These are phyloP conservation scores for Wiebesia pumilae DNA, from an alignment of 1,140 invertebrate genomes.

Conservation along the genomic window DNA sequence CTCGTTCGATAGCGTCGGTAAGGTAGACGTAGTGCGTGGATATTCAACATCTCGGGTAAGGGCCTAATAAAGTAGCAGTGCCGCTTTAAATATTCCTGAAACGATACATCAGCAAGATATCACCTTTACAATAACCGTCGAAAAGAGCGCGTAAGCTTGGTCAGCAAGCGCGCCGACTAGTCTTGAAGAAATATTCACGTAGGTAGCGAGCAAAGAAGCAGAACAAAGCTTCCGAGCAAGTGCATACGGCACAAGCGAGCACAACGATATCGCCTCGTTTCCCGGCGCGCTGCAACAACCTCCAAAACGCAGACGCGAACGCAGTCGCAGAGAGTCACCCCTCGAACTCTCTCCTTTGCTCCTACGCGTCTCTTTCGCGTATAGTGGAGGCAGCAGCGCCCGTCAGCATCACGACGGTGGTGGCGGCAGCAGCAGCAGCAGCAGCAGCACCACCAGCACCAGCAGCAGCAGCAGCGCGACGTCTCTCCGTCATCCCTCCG, in stretches of 20 bases:
- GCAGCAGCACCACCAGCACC: neutral
- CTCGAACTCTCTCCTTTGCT: neutral
- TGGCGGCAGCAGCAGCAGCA: neutral
- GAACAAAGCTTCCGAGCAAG: neutral
- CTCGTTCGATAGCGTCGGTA: neutral
- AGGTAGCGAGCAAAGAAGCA: neutral
- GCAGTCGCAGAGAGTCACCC: conserved; percentile 48
- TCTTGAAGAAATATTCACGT: neutral
- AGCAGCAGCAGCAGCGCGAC: neutral
- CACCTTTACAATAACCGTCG: neutral
- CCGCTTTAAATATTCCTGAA: neutral
- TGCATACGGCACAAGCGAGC: neutral
- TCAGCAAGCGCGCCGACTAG: conserved; percentile 23
- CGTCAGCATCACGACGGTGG: neutral
- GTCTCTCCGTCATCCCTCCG: neutral
- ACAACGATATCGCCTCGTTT: neutral
- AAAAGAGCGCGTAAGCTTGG: neutral
- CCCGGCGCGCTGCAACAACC: conserved; percentile 21
- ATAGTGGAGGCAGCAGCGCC: neutral
- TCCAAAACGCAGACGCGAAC: conserved; percentile 53
- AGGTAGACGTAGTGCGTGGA: neutral
- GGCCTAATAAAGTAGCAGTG: neutral
- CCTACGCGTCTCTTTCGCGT: neutral
- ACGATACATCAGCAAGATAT: conserved; percentile 20
- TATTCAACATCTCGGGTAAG: neutral